A percentile compares a stretch with the other conserved stretches of the same genome.
These are phyloP conservation scores for Caloenas nicobarica DNA, from an alignment of 2,113 vertebrate species.

Conservation along the genomic window DNA sequence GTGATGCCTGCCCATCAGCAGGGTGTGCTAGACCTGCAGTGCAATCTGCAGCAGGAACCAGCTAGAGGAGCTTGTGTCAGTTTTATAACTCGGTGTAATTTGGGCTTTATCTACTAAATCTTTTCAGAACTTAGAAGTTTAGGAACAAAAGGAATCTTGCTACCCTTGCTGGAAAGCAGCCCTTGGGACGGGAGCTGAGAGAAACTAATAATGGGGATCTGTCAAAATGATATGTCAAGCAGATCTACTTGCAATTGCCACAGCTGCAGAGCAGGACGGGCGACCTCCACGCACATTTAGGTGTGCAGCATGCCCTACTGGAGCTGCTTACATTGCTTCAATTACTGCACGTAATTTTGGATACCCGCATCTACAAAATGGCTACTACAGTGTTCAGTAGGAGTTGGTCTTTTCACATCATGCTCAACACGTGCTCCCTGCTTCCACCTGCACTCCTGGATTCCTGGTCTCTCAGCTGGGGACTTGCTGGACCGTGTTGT, in stretches of 20 bases:
- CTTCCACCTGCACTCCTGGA: neutral
- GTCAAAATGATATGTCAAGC: neutral
- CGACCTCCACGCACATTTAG: rapidly evolving
- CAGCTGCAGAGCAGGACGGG: neutral
- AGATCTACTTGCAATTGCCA: neutral
- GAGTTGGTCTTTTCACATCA: neutral
- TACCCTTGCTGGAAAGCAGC: neutral
- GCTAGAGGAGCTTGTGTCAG: neutral
- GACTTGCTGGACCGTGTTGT: neutral
- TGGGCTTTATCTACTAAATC: neutral
- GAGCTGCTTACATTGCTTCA: neutral
- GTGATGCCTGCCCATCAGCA: neutral
- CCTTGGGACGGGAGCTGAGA: neutral
- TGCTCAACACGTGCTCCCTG: neutral
- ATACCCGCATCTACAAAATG: neutral
- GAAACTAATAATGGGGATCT: neutral
- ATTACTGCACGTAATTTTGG: neutral
- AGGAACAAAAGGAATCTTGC: neutral
- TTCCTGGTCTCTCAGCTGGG: rapidly evolving
- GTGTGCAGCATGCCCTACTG: neutral
- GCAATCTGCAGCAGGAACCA: neutral
- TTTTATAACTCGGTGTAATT: too few species aligned
- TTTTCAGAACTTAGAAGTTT: neutral
- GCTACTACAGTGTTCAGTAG: neutral
- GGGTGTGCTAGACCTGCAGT: rapidly evolving